Conservation (phyloP, 2,888 invertebrate species). For the Orthosia gracilis region DNA sequence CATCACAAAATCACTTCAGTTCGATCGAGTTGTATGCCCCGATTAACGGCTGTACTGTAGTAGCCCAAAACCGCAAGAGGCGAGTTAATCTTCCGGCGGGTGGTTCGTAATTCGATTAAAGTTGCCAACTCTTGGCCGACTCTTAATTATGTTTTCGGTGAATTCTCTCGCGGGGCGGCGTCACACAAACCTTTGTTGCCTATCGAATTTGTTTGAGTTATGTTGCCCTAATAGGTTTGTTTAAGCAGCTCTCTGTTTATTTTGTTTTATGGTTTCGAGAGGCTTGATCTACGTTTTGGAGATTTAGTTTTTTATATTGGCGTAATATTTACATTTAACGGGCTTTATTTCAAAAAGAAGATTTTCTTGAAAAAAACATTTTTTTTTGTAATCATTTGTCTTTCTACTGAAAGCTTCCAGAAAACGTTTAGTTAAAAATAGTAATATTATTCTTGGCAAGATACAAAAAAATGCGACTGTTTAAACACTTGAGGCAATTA, state of each 20-base stretch:
- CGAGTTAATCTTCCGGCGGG: constrained; percentile 73
- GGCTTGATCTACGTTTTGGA: neutral
- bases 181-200: constrained; percentile 69
- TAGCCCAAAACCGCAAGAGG: constrained; percentile 70
- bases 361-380: neutral
- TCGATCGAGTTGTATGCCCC: constrained; percentile 47
- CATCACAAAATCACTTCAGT: constrained; percentile 31
- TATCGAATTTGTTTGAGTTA: constrained; percentile 65
- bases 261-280: constrained; percentile 33
- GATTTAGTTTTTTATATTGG: constrained; percentile 2
- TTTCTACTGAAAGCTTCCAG: too few species aligned
- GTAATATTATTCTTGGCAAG: too few species aligned
- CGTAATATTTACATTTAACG: neutral
- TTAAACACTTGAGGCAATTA: too few species aligned
- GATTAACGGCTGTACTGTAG: constrained; percentile 42
- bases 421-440: too few species aligned
- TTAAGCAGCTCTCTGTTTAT: constrained; percentile 36
- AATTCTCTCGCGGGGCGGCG: constrained; percentile 62
- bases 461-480: too few species aligned
- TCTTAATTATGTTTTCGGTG: constrained; percentile 77
- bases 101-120: constrained; percentile 83
- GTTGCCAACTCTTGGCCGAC: constrained; percentile 76
- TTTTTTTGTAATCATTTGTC: too few species aligned
- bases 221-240: constrained; percentile 60
- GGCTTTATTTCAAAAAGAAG: neutral